Percentiles rank a stretch among this genome's conserved stretches.
Conservation (phyloP, 2,888 invertebrate species). For the Pyrrhia umbra region DNA sequence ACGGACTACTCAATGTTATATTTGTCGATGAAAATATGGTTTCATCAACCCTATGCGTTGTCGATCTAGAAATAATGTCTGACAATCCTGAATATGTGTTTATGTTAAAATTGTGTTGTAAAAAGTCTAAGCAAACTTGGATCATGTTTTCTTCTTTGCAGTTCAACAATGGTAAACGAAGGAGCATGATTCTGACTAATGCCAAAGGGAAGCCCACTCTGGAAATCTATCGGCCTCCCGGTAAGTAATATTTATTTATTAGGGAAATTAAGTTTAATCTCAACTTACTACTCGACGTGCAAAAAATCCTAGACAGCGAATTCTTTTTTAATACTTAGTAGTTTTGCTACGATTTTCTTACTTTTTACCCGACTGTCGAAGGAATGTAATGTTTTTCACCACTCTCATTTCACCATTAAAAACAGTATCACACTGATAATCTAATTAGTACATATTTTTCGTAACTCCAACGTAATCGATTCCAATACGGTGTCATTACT, state of each 20-base stretch:
- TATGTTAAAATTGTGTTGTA: not conserved
- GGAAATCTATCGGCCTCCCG: slow-evolving; percentile 97
- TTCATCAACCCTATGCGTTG: slow-evolving; percentile 36
- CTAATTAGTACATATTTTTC: not conserved
- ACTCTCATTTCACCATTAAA: not conserved
- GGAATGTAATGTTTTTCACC: too few species aligned
- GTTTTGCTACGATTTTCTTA: not conserved
- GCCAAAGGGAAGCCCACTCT: slow-evolving; percentile 94
- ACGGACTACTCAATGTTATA: slow-evolving; percentile 18
- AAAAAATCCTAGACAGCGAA: too few species aligned
- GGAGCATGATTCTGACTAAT: slow-evolving; percentile 93
- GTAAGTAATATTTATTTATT: too few species aligned
- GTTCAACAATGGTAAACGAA: slow-evolving; percentile 93
- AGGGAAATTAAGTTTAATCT: too few species aligned
- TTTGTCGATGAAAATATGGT: slow-evolving; percentile 67
- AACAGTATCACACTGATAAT: not conserved
- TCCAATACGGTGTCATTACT: slow-evolving; percentile 20
- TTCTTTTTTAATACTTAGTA: too few species aligned
- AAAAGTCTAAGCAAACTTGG: slow-evolving; percentile 21
- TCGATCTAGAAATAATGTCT: slow-evolving; percentile 72
- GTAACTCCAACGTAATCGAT: slow-evolving; percentile 30
- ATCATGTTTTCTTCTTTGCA: slow-evolving; percentile 66
- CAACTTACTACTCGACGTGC: too few species aligned
- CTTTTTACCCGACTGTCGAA: too few species aligned
- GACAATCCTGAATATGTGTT: slow-evolving; percentile 36